Conservation (phyloP, 2,888 invertebrate species). For the Agrenia bidenticulata region DNA sequence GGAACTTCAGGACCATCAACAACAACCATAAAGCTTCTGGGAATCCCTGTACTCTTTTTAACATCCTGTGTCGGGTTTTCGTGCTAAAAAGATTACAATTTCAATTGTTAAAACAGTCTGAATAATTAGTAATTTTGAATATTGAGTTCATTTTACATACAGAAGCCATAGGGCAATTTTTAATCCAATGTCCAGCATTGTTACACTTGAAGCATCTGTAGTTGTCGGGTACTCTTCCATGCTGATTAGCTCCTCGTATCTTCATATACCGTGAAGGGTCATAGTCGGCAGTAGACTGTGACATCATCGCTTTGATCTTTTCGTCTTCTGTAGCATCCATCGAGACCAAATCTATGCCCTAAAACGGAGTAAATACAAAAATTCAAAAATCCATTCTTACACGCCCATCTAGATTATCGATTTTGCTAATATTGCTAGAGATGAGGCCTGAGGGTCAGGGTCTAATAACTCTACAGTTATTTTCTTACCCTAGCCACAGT, state of each 20-base stretch:
- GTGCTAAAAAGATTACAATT: slow-evolving; percentile 9
- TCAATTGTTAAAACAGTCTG: too few species aligned
- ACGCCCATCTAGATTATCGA: too few species aligned
- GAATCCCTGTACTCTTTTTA: slow-evolving; percentile 95
- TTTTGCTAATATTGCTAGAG: too few species aligned
- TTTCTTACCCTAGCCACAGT: slow-evolving; percentile 43
- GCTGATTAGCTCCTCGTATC: slow-evolving; percentile 58
- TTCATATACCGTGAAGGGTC: slow-evolving; percentile 88
- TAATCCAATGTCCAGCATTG: slow-evolving; percentile 95
- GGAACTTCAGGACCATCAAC: slow-evolving; percentile 86
- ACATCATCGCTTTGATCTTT: slow-evolving; percentile 96
- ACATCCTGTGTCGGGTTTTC: slow-evolving; percentile 62
- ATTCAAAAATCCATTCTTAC: too few species aligned
- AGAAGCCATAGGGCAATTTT: slow-evolving; percentile 80
- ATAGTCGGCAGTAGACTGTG: slow-evolving; percentile 94
- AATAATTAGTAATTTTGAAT: too few species aligned
- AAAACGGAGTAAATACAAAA: slow-evolving; percentile 16
- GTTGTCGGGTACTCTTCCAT: slow-evolving; percentile 84
- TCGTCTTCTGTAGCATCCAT: slow-evolving; percentile 95
- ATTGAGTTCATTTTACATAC: too few species aligned
- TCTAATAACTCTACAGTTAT: not conserved
- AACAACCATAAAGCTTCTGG: slow-evolving; percentile 90
- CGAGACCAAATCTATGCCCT: slow-evolving; percentile 78
- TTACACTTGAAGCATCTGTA: slow-evolving; percentile 95
- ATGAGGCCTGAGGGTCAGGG: too few species aligned